A percentile compares a stretch with the other conserved stretches of the same genome.
phyloP scores from a whole-genome alignment of 2,888 invertebrate genomes.

The Teleogryllus oceanicus region DNA sequence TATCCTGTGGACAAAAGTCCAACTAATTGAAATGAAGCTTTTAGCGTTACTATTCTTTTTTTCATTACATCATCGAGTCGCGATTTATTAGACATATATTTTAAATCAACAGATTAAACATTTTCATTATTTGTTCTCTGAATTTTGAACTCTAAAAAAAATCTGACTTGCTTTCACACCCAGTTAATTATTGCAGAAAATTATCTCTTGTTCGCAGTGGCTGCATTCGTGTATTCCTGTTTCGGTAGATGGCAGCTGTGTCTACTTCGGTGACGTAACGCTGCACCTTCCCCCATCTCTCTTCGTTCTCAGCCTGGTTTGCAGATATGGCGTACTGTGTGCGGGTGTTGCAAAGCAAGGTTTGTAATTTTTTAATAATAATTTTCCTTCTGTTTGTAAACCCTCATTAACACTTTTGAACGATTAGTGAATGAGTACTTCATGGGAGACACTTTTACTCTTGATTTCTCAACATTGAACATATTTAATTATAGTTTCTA shows the following conservation, averaged over 20 bases:
- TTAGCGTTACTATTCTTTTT: too few species aligned
- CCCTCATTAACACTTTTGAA: neutral
- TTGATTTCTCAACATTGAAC: too few species aligned
- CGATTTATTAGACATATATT: too few species aligned
- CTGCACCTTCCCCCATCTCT: neutral
- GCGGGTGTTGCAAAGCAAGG: slow-evolving; percentile 74
- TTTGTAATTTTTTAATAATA: slow-evolving; percentile 45
- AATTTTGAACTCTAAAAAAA: too few species aligned
- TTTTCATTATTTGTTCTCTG: too few species aligned
- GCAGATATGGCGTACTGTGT: slow-evolving; percentile 71
- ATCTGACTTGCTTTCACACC: too few species aligned
- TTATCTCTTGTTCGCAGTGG: neutral
- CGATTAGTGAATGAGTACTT: neutral
- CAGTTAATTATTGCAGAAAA: neutral
- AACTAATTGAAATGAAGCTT: too few species aligned
- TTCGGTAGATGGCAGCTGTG: slow-evolving; percentile 1
- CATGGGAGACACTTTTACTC: too few species aligned
- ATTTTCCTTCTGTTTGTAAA: neutral
- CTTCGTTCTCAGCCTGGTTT: slow-evolving; percentile 24
- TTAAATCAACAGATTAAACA: too few species aligned
- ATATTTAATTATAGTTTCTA: too few species aligned
- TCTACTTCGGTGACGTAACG: neutral
- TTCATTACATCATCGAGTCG: too few species aligned
- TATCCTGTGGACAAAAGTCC: too few species aligned
- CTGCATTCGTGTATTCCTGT: neutral